Evolutionary conservation across 2,888 invertebrate species (phyloP).

Genomic region (Camponotus fellah): DNA sequence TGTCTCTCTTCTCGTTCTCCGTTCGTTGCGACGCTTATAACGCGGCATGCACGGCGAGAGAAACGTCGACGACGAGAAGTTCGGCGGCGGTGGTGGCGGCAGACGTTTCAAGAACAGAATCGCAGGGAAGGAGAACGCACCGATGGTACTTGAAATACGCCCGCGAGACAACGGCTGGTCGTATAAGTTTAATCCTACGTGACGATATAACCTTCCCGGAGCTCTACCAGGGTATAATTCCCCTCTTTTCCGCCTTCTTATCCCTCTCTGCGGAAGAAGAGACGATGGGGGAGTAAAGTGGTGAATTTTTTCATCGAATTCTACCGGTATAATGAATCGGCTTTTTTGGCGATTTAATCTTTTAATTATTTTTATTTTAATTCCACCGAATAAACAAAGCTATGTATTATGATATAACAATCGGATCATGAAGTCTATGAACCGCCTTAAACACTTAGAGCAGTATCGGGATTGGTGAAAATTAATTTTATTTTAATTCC

Average conservation of each 20-base stretch:
- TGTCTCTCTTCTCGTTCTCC: not conserved
- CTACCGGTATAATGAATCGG: not conserved
- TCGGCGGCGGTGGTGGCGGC: conserved; percentile 56
- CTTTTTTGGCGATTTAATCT: not conserved
- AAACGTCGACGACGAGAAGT: conserved; percentile 63
- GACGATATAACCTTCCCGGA: conserved; percentile 65
- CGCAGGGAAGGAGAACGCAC: conserved; percentile 41
- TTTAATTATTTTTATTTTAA: conserved; percentile 36
- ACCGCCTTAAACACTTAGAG: not conserved
- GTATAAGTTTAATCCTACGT: conserved; percentile 73
- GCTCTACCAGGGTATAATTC: conserved; percentile 40
- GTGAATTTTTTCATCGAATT: not conserved
- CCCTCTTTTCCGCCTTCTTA: conserved; percentile 24
- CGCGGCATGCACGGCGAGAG: conserved; percentile 49
- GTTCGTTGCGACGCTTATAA: conserved; percentile 44
- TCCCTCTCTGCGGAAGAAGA: not conserved
- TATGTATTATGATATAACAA: not conserved
- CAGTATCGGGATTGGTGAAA: not conserved
- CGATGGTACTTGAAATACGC: conserved; percentile 69
- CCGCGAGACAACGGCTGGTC: conserved; percentile 69
- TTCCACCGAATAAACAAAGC: not conserved
- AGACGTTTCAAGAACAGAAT: conserved; percentile 53
- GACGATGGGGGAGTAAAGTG: no score
- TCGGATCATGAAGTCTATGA: not conserved
- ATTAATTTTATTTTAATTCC: conserved; percentile 38